A percentile compares a stretch with the other conserved stretches of the same genome.
These are phyloP conservation scores for Drosophila engyochracea DNA, from an alignment of 2,888 invertebrate genomes.

Conservation along the genomic window DNA sequence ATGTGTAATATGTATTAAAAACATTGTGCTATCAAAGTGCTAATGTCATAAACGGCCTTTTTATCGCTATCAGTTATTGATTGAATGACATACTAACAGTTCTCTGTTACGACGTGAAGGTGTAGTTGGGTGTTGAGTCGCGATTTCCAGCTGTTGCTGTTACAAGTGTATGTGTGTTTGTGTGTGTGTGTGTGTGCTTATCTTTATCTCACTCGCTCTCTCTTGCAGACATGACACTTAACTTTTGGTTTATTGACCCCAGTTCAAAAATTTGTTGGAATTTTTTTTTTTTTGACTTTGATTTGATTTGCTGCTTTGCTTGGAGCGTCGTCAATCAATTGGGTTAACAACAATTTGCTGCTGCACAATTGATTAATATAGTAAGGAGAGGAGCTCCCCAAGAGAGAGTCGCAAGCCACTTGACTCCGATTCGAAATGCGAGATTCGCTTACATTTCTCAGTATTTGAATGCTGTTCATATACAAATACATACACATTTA, in stretches of 20 bases:
- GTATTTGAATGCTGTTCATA: slow-evolving; percentile 24
- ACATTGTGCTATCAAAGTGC: slow-evolving; percentile 19
- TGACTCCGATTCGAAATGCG: slow-evolving; percentile 27
- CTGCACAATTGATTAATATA: slow-evolving; percentile 69
- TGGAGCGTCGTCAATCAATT: slow-evolving; percentile 63
- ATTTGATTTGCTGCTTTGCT: slow-evolving; percentile 48
- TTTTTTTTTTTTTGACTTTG: slow-evolving; percentile 34
- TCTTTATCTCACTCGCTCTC: slow-evolving; percentile 17
- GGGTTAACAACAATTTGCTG: slow-evolving; percentile 54
- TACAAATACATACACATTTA: slow-evolving; percentile 7
- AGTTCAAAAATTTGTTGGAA: slow-evolving; percentile 30
- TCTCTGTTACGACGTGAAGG: slow-evolving; percentile 4
- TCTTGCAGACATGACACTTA: slow-evolving; percentile 44
- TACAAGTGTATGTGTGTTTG: slow-evolving; percentile 1
- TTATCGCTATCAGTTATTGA: slow-evolving; percentile 51
- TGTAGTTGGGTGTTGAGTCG: slow-evolving; percentile 9
- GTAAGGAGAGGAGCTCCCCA: slow-evolving; percentile 23
- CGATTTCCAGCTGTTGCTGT: slow-evolving; percentile 14
- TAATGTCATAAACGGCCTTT: slow-evolving; percentile 17
- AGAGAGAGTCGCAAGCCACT: slow-evolving; percentile 24
- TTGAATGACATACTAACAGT: slow-evolving; percentile 25
- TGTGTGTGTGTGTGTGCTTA: neutral
- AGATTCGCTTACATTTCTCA: slow-evolving; percentile 21
- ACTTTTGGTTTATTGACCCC: slow-evolving; percentile 66
- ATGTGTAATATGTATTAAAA: slow-evolving; percentile 20